Base-by-base conservation (phyloP, 2,113 vertebrate genomes). In the Zosterops japonicus region DNA sequence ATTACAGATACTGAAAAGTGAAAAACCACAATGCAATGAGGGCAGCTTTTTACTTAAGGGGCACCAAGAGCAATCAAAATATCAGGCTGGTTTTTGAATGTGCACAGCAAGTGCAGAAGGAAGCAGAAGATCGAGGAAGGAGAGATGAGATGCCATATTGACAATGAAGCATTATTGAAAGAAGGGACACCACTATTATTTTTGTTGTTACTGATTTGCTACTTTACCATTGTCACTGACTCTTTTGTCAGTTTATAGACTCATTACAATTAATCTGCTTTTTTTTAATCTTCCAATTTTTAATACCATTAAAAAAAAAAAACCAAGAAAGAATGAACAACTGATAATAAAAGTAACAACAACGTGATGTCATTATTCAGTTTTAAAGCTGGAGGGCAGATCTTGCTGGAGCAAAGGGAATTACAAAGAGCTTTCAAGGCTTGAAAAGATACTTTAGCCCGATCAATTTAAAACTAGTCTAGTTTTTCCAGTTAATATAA, bases 401-500 rank as follows among this genome's bases (percentile, higher is more conserved):
- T 97, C 96, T 97, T 89, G 90, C 97, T 70, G 87, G 97, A 97
- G 96, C 94, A 97, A 94, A 97, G 96, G 97, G 97, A 97, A 97
- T 96, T 95, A 97, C 88, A 97, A 97, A 97, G 91, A 96, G 91
- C 89, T 97, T 97, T 97, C 97, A 87, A 61, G 90, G 97, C 97
- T 97, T 96, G 96, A 97, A 94, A 97, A 97, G 97, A 97, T 98
- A 94, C 95, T 96, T 97, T 96, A 96, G 98, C 93, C 96, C 27
- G 91, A 98, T 96, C 98, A 97, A 93, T 96, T 93, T 97, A 97
- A 97, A 97, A 97, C 97, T 83, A 97, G 97, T 97, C 97, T 96
- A 94, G 96, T 97, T 97, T 97, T 98, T 97, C 96, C 97, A 96
- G 97, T 97, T 98, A 98, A 98, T 98, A 97, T 97, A 98, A 98